Evolutionary conservation across 2,113 vertebrate genomes (phyloP).

Genomic region (Leptobrachium ailaonicum): DNA sequence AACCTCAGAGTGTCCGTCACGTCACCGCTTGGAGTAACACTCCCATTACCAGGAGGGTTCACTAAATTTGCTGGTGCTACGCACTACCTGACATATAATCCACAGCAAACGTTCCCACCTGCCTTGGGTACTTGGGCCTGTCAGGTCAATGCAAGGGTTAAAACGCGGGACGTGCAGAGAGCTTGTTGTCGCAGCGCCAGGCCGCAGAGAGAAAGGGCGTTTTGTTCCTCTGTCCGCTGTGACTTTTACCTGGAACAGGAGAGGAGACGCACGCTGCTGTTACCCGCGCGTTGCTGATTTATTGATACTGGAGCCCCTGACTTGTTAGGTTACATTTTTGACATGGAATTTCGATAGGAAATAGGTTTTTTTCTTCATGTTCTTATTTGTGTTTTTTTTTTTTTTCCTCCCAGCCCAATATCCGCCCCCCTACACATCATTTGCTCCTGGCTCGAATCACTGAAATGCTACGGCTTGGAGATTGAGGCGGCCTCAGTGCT

Average conservation of each 20-base stretch:
- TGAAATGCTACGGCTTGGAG: too few relatives aligned
- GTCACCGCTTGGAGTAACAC: too few relatives aligned
- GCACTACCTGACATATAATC: too few relatives aligned
- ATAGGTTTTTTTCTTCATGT: slow-evolving; percentile 64
- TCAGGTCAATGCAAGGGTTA: not conserved
- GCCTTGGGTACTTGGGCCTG: not conserved
- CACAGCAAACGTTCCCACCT: too few relatives aligned
- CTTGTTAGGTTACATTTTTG: slow-evolving; percentile 64
- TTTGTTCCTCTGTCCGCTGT: slow-evolving; percentile 69
- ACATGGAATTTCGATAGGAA: slow-evolving; percentile 75
- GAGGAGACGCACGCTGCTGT: slow-evolving; percentile 61
- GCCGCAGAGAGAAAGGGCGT: slow-evolving; percentile 74
- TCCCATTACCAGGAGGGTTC: too few relatives aligned
- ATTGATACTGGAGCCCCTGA: slow-evolving; percentile 78
- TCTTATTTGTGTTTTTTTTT: slow-evolving; percentile 55
- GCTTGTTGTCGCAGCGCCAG: slow-evolving; percentile 74
- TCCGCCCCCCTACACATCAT: not conserved
- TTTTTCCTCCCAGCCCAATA: slow-evolving; percentile 23
- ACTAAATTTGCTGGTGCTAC: too few relatives aligned
- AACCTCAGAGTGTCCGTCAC: too few relatives aligned
- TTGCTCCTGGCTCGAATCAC: slow-evolving; percentile 52
- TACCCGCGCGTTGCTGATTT: slow-evolving; percentile 71
- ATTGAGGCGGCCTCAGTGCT: too few relatives aligned
- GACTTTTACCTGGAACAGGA: slow-evolving; percentile 74
- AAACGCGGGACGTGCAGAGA: slow-evolving; percentile 71